A percentile compares a stretch with the other conserved stretches of the same genome.
Conservation (phyloP, 2,113 vertebrate species). For the Numenius arquata region DNA sequence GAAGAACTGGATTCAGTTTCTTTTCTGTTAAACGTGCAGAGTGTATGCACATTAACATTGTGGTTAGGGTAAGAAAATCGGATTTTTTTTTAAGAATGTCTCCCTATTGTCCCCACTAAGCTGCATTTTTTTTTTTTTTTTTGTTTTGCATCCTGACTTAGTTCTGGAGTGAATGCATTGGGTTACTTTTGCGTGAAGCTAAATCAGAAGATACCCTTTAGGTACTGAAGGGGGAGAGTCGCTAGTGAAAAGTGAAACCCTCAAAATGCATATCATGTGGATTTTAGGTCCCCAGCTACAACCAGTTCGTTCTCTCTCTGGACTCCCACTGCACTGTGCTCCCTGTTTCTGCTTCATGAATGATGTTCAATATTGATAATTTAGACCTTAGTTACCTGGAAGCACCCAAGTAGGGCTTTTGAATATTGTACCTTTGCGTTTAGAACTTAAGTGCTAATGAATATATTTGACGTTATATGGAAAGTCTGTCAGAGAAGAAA, state of each 20-base stretch:
- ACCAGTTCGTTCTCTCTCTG: background rate
- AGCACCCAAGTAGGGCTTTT: background rate
- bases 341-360: background rate
- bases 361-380: background rate
- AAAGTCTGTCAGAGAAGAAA: background rate
- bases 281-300: background rate
- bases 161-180: accelerated
- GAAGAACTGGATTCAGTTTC: background rate
- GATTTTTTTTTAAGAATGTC: background rate
- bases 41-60: background rate
- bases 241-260: background rate
- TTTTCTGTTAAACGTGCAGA: background rate
- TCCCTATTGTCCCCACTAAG: background rate
- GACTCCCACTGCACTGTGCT: background rate
- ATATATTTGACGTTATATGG: background rate
- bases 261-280: background rate
- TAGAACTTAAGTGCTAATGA: background rate
- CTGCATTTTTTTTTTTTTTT: background rate
- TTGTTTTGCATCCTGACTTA: background rate
- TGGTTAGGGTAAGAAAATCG: background rate
- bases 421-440: background rate
- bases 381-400: background rate
- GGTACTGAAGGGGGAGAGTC: background rate
- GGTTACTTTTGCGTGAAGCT: background rate
- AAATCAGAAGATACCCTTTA: background rate